Evolutionary conservation across 2,113 vertebrate species (phyloP), one percentile per base, ranked within the genome.

Genomic region (Parotia lawesii): DNA sequence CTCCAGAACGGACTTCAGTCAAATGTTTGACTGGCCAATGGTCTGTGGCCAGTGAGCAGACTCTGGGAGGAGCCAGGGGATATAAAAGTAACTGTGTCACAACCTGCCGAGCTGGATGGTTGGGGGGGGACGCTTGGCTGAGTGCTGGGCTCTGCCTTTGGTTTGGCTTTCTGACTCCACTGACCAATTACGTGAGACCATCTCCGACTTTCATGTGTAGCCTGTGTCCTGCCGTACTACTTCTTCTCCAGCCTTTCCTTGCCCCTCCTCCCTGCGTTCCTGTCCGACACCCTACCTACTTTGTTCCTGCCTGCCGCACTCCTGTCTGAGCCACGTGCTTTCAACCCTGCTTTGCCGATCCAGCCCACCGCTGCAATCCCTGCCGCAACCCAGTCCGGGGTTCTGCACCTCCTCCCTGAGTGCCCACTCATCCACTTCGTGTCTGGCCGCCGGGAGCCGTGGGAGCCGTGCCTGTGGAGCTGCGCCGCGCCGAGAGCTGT

Each of bases 381-480:
- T 38, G 56, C 11, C 14, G 2, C 6, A 37, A 3, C 27, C n/a
- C 35, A 15, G 21, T 20, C 44, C 45, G 27, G 45, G 71, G 8
- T 3, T 20, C 74, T 40, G 58, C 35, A 2, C 35, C 40, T n/a
- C 23, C 57, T 33, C 35, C 16, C 54, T 1, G 0, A 22, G 40
- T 2, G 3, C 38, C 18, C 24, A 3, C 17, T 57, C 18, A 8
- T 24, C 11, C 37, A 20, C 29, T 1, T 4, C 0, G 1, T 33
- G 35, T 33, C 44, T 2, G 0, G 72, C 53, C 0, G 2, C 18
- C 16, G 2, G 0, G 9, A 1, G 0, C 42, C 0, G 2, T 6
- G 16, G 16, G 45, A 61, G 29, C 17, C 1, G 2, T 15, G n/a
- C 44, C 56, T 19, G 20, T 24, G 21, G 42, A 48, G n/a, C 56